These are phyloP conservation scores for Coecobrya sp. DNA, from an alignment of 2,888 invertebrate genomes.

Conservation along the genomic window DNA sequence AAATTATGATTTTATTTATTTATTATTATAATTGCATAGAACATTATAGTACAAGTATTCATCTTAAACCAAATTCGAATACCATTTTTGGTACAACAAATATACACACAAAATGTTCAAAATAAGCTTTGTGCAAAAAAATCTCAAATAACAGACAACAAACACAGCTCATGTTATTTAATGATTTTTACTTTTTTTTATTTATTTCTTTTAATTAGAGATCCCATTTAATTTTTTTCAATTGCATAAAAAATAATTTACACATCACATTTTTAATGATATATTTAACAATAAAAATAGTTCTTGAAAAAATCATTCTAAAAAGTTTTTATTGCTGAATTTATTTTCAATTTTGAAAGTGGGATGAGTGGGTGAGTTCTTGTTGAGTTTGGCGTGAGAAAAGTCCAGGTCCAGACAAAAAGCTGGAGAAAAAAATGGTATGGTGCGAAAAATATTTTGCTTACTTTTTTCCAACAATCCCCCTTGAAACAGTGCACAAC, in stretches of 20 bases:
- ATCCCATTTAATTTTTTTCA: conserved; percentile 22
- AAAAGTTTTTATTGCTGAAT: neutral
- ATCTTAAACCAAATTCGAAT: neutral
- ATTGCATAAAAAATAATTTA: conserved; percentile 12
- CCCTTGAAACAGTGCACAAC: conserved; percentile 53
- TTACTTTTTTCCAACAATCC: conserved; percentile 4
- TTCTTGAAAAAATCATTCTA: neutral
- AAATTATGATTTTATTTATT: conserved; percentile 45
- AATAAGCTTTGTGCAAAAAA: neutral
- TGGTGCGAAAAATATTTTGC: conserved; percentile 32
- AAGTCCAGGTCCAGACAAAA: neutral
- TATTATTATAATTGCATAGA: conserved; percentile 19
- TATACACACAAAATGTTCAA: neutral
- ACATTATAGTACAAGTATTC: conserved; percentile 31
- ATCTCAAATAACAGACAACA: neutral
- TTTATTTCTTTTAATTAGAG: conserved; percentile 3
- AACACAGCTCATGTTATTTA: neutral
- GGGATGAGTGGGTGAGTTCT: conserved; percentile 22
- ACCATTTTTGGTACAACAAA: neutral
- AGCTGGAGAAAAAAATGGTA: conserved; percentile 45
- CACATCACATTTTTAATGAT: conserved; percentile 23
- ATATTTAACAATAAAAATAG: neutral
- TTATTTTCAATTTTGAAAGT: neutral
- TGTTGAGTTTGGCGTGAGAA: neutral
- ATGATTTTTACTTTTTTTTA: neutral